Conservation (phyloP, 2,113 vertebrate genomes). For the Eidolon helvum region DNA sequence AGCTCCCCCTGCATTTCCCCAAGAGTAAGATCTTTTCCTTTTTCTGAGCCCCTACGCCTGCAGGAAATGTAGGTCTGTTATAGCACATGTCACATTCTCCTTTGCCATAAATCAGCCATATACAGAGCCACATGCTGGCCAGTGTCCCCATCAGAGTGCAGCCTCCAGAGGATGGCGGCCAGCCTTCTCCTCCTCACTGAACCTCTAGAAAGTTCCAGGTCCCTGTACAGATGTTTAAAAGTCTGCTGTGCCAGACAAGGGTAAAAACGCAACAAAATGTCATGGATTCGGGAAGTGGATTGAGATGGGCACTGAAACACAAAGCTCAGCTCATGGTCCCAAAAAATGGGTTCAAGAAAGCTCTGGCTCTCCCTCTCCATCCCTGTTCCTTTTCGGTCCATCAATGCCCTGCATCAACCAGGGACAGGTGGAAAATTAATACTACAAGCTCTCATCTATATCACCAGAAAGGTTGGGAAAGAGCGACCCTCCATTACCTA, state of each 20-base stretch:
- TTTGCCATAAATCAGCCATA: neutral
- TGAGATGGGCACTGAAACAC: neutral
- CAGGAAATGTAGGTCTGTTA: rapidly evolving
- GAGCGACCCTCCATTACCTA: slow-evolving; percentile 76
- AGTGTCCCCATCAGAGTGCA: neutral
- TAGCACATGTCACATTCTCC: neutral
- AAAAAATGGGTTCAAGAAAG: slow-evolving; percentile 14
- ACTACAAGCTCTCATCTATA: slow-evolving; percentile 70
- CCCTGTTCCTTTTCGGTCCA: slow-evolving; percentile 79
- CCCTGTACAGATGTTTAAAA: neutral
- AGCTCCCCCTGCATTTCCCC: neutral
- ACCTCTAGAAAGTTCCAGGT: neutral
- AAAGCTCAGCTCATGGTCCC: neutral
- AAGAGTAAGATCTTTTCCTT: neutral
- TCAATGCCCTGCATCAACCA: slow-evolving; percentile 77
- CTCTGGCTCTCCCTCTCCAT: slow-evolving; percentile 46
- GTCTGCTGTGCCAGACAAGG: neutral
- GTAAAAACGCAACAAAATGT: neutral
- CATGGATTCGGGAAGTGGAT: neutral
- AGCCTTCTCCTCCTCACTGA: neutral
- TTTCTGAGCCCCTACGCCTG: rapidly evolving
- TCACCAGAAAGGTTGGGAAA: slow-evolving; percentile 62
- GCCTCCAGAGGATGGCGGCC: neutral
- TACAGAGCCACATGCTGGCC: neutral
- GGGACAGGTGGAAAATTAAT: slow-evolving; percentile 79